Conservation (phyloP, 1,140 invertebrate genomes). For the Limonius californicus region DNA sequence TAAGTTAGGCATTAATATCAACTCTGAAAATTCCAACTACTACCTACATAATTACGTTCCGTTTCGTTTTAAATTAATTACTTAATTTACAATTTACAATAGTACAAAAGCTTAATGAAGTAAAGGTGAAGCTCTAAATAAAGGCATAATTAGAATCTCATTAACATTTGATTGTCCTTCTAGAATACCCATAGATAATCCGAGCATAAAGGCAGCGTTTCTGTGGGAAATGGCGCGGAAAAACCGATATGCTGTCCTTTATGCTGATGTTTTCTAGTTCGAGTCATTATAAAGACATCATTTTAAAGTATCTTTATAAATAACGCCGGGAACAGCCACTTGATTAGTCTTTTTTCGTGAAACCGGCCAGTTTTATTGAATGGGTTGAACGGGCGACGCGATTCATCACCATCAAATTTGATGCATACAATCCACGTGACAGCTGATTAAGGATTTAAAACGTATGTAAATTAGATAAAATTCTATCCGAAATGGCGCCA, state of each 20-base stretch:
- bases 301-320: slow-evolving; percentile 2
- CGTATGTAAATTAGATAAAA: no score
- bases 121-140: not conserved
- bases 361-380: no score
- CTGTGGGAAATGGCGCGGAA: slow-evolving; percentile 6
- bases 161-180: slow-evolving; percentile 14
- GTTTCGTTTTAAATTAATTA: not conserved
- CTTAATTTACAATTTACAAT: not conserved
- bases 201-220: not conserved
- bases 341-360: not conserved
- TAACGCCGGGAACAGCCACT: not conserved
- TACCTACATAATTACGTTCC: not conserved
- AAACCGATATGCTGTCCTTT: slow-evolving; percentile 11
- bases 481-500: no score
- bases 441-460: no score
- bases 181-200: slow-evolving; percentile 8
- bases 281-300: slow-evolving; percentile 10
- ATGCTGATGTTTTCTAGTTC: slow-evolving; percentile 3
- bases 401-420: no score
- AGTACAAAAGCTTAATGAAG: not conserved
- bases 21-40: not conserved
- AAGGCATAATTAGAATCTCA: slow-evolving; percentile 7
- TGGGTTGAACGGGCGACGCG: no score
- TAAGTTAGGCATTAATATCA: not conserved
- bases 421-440: no score